Base-by-base conservation (phyloP, 2,113 vertebrate species). In the Leptosomus discolor region DNA sequence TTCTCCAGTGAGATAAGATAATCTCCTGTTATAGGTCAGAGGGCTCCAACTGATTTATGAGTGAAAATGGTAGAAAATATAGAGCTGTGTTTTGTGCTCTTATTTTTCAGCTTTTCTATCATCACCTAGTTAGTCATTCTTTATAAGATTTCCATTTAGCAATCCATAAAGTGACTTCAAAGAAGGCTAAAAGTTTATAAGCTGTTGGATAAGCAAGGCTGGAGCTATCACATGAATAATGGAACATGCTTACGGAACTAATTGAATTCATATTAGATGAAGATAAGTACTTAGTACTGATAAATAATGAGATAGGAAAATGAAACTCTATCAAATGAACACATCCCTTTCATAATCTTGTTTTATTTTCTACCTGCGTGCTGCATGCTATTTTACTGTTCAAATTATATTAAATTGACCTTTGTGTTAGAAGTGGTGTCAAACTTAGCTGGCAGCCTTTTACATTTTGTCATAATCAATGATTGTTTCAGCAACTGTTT, bases 91-190 rank as follows among this genome's bases (percentile, higher is more conserved):
- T 96, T 96, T 95, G 88, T 90, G 96, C 94, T 97, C 96, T 97
- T 98, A 96, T 97, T 98, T 97, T 96, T 96, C 85, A 83, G 79
- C 98, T 98, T 95, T 97, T 94, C 97, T 97, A 90, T 99, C 98
- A 97, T 98, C 98, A 98, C 98, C 97, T 98, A 98, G 95, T 98
- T 98, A 98, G 97, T 98, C 98, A 98, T 98, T 95, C 92, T 84
- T 90, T 96, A 80, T 97, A 97, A 94, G 96, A 96, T 97, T 96
- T 96, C 92, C 94, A 91, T 97, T 98, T 97, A 98, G 92, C 95
- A 97, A 88, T 97, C 95, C 97, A 97, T 97, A 98, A 98, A 98
- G 88, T 91, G 94, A 98, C 98, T 98, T 99, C 98, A 99, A 98
- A 99, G 97, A 89, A 96, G 83, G 92, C 76, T 73, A 94, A 91